These are phyloP conservation scores for Intellagama lesueurii DNA, from an alignment of 2,797 vertebrate species.

Conservation along the genomic window DNA sequence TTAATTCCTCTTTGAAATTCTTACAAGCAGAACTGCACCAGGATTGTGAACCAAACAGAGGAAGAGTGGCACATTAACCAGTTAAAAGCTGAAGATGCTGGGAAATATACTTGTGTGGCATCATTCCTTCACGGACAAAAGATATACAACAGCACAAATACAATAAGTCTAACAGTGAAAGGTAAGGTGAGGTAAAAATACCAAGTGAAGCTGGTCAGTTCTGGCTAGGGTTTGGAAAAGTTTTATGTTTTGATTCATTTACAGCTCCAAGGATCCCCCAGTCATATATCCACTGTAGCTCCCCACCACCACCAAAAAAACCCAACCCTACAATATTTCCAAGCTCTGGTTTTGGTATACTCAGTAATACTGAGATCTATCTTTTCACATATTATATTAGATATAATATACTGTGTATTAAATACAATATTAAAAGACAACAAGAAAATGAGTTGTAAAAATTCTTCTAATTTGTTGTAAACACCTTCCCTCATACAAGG, in stretches of 20 bases:
- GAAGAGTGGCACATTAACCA: conserved; percentile 57
- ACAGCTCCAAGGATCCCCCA: no score
- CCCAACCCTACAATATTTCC: no score
- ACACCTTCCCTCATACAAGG: neutral
- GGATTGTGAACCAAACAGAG: conserved; percentile 17
- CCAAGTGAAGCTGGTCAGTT: conserved; percentile 22
- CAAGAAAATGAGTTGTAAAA: neutral
- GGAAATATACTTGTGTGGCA: conserved; percentile 79
- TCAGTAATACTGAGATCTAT: neutral
- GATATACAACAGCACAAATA: conserved; percentile 70
- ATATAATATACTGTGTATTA: neutral
- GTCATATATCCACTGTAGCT: no score
- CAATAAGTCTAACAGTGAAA: conserved; percentile 68
- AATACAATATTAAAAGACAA: neutral
- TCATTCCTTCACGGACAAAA: conserved; percentile 63
- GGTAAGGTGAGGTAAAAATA: conserved; percentile 68
- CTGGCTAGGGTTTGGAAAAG: neutral
- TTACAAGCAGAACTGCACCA: conserved; percentile 74
- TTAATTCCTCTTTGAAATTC: conserved; percentile 38
- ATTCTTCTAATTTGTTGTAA: neutral
- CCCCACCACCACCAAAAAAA: no score
- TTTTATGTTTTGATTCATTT: no score
- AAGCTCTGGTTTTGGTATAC: no score
- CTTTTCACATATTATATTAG: neutral
- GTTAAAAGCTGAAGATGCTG: conserved; percentile 66